These are phyloP conservation scores for Theodoxus fluviatilis DNA, from an alignment of 2,888 invertebrate species.

Conservation along the genomic window DNA sequence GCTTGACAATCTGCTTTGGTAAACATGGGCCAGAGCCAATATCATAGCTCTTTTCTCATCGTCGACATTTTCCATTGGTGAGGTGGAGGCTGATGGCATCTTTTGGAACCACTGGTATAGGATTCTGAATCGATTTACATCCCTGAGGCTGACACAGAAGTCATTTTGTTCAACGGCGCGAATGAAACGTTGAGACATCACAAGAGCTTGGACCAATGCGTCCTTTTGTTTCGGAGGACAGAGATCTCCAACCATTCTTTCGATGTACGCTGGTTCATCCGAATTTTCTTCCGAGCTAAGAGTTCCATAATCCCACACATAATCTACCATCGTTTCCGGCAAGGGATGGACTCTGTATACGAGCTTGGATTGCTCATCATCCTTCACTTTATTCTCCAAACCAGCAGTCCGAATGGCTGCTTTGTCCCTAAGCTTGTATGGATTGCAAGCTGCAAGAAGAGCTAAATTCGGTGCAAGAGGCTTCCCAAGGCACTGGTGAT, in stretches of 20 bases:
- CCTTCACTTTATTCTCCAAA: slow-evolving; percentile 38
- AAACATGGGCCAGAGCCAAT: slow-evolving; percentile 26
- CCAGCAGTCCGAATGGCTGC: slow-evolving; percentile 39
- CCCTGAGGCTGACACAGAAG: slow-evolving; percentile 34
- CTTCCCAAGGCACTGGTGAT: slow-evolving; percentile 35
- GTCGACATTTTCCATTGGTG: too few relatives aligned
- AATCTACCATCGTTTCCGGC: slow-evolving; percentile 47
- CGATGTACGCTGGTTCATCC: slow-evolving; percentile 42
- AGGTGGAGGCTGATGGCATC: too few relatives aligned
- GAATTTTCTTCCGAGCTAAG: slow-evolving; percentile 35
- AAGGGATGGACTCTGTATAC: slow-evolving; percentile 46
- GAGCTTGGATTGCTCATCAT: slow-evolving; percentile 41
- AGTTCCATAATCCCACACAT: slow-evolving; percentile 48
- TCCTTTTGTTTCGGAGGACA: neutral
- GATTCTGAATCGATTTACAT: slow-evolving; percentile 32
- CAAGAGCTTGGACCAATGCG: slow-evolving; percentile 24
- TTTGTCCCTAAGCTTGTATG: slow-evolving; percentile 39
- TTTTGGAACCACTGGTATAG: slow-evolving; percentile 31
- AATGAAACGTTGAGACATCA: slow-evolving; percentile 32
- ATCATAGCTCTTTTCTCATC: slow-evolving; percentile 26
- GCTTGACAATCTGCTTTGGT: slow-evolving; percentile 22
- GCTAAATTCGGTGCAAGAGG: slow-evolving; percentile 39
- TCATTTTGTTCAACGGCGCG: slow-evolving; percentile 24
- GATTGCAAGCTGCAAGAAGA: slow-evolving; percentile 46
- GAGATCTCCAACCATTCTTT: slow-evolving; percentile 30